Percentiles rank a stretch among this genome's conserved stretches.
phyloP scores from a whole-genome alignment of 2,888 invertebrate genomes.

The Scotopteryx bipunctaria region DNA sequence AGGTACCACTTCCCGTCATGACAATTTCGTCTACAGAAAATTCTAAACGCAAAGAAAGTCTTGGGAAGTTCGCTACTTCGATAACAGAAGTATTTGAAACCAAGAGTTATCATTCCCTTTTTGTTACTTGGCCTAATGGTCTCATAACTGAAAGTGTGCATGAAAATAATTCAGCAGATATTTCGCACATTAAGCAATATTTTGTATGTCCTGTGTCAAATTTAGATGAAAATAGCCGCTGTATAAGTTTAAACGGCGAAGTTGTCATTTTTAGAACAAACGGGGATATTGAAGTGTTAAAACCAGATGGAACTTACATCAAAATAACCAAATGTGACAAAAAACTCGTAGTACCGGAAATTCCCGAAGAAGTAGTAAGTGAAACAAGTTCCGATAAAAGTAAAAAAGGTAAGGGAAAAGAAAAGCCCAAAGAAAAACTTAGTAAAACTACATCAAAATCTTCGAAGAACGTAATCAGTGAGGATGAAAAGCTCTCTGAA shows the following conservation, averaged over 20 bases:
- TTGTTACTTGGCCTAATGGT: slow-evolving; percentile 74
- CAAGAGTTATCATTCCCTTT: slow-evolving; percentile 58
- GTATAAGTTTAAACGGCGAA: slow-evolving; percentile 70
- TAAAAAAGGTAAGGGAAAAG: slow-evolving; percentile 57
- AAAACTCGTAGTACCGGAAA: slow-evolving; percentile 37
- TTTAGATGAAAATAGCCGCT: slow-evolving; percentile 65
- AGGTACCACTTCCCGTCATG: slow-evolving; percentile 37
- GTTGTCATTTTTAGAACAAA: slow-evolving; percentile 64
- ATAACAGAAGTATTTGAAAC: slow-evolving; percentile 43
- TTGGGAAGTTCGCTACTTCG: slow-evolving; percentile 31
- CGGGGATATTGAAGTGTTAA: slow-evolving; percentile 60
- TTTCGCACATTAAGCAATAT: slow-evolving; percentile 72
- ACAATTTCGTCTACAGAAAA: slow-evolving; percentile 36
- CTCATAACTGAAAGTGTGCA: slow-evolving; percentile 68
- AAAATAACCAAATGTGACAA: slow-evolving; percentile 61
- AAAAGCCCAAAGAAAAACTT: slow-evolving; percentile 48
- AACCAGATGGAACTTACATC: slow-evolving; percentile 63
- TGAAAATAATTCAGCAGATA: slow-evolving; percentile 53
- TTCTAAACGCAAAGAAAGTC: slow-evolving; percentile 41
- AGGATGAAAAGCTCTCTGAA: slow-evolving; percentile 40
- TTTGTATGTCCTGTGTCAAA: slow-evolving; percentile 42
- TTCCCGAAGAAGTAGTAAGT: slow-evolving; percentile 42
- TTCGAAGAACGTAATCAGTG: slow-evolving; percentile 44
- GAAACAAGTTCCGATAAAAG: slow-evolving; percentile 52
- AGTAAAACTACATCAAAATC: slow-evolving; percentile 53